Conservation (phyloP, 1,140 invertebrate species). For the Leptonema lineaticorne region DNA sequence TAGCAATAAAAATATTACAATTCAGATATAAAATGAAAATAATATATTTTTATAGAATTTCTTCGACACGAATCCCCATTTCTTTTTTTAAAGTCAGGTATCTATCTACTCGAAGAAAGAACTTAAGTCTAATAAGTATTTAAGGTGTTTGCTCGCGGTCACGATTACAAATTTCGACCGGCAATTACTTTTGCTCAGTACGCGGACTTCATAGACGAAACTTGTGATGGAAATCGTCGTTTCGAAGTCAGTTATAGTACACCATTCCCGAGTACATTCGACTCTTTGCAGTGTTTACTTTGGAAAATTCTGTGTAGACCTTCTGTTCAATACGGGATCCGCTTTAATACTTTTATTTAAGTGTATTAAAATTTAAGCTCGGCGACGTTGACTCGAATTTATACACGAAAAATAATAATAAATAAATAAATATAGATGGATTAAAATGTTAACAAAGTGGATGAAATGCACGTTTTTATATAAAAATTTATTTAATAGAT, state of each 20-base stretch:
- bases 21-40: no score
- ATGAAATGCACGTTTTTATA: no score
- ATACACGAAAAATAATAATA: background rate
- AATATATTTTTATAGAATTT: conserved; percentile 22
- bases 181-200: background rate
- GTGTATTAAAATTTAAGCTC: background rate
- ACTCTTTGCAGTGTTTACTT: conserved; percentile 11
- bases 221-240: background rate
- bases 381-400: background rate
- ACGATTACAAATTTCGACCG: background rate
- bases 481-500: no score
- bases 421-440: no score
- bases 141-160: conserved; percentile 37
- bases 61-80: background rate
- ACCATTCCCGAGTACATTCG: no score
- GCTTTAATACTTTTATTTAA: conserved; percentile 3
- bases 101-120: conserved; percentile 32
- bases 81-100: conserved; percentile 32
- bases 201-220: background rate
- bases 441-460: no score
- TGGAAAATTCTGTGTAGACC: conserved; percentile 21
- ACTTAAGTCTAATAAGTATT: conserved; percentile 41
- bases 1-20: no score
- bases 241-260: background rate
- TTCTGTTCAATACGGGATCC: conserved; percentile 2